Evolutionary conservation across 2,113 vertebrate species (phyloP).

Genomic region (Sigmodon hispidus): DNA sequence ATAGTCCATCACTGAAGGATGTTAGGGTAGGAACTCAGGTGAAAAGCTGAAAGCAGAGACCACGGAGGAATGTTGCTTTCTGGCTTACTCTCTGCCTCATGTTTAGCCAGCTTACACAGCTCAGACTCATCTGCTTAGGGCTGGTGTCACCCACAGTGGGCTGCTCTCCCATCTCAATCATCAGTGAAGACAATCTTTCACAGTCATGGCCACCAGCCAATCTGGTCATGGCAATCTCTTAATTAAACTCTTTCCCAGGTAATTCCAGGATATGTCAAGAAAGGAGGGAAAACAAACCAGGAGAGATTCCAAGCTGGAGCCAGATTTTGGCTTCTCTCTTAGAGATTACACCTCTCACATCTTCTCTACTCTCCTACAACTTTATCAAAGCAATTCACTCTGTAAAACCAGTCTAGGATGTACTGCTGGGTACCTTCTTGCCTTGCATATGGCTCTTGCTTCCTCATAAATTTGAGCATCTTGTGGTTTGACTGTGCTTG

Average conservation of each 20-base stretch:
- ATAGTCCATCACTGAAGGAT: neutral
- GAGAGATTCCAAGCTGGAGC: neutral
- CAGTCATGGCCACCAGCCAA: neutral
- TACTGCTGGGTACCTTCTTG: neutral
- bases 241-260: neutral
- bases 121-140: neutral
- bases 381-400: neutral
- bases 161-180: neutral
- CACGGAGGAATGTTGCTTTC: neutral
- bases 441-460: neutral
- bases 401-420: too few relatives aligned
- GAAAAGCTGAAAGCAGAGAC: neutral
- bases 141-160: neutral
- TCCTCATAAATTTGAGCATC: neutral
- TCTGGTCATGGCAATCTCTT: neutral
- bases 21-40: too few relatives aligned
- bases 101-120: neutral
- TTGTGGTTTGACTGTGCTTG: neutral
- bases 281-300: neutral
- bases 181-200: neutral
- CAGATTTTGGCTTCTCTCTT: neutral
- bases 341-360: neutral
- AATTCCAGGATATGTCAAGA: neutral
- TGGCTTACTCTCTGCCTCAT: neutral
- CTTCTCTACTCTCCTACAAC: fast-evolving